Conservation (phyloP, 2,888 invertebrate species). For the Drosophila phalerata region DNA sequence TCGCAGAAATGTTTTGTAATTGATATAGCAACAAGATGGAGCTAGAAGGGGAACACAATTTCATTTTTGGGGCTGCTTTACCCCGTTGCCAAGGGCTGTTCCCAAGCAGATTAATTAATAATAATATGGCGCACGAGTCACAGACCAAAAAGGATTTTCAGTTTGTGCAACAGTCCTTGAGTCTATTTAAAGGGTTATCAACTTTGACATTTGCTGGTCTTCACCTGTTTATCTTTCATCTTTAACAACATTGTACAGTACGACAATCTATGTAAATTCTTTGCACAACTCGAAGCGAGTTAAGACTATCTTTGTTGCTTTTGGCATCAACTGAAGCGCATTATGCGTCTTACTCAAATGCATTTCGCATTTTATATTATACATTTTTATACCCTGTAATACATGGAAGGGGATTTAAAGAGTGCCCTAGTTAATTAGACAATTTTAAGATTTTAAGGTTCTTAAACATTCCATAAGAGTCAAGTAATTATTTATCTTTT, state of each 20-base stretch:
- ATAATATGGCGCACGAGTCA: conserved; percentile 24
- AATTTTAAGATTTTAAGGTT: not conserved
- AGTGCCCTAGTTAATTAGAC: not conserved
- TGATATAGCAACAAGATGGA: conserved; percentile 47
- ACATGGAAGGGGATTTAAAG: too few relatives aligned
- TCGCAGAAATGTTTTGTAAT: conserved; percentile 53
- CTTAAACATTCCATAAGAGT: too few relatives aligned
- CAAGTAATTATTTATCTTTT: not conserved
- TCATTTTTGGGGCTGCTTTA: conserved; percentile 48
- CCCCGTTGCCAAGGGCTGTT: conserved; percentile 52
- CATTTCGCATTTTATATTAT: conserved; percentile 53
- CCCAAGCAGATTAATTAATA: conserved; percentile 60
- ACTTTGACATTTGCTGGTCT: conserved; percentile 45
- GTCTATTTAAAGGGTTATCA: conserved; percentile 42
- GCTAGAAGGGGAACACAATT: not conserved
- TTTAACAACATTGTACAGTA: conserved; percentile 31
- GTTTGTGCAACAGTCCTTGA: conserved; percentile 23
- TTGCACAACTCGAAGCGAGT: conserved; percentile 14
- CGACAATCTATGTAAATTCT: conserved; percentile 5
- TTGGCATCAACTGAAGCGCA: conserved; percentile 68
- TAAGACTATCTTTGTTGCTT: conserved; percentile 55
- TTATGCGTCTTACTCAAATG: conserved; percentile 71
- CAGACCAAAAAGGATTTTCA: conserved; percentile 24
- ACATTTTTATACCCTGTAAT: conserved; percentile 33
- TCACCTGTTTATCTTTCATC: conserved; percentile 45